Base-by-base conservation (phyloP, 1,140 invertebrate genomes). In the Euwallacea similis region DNA sequence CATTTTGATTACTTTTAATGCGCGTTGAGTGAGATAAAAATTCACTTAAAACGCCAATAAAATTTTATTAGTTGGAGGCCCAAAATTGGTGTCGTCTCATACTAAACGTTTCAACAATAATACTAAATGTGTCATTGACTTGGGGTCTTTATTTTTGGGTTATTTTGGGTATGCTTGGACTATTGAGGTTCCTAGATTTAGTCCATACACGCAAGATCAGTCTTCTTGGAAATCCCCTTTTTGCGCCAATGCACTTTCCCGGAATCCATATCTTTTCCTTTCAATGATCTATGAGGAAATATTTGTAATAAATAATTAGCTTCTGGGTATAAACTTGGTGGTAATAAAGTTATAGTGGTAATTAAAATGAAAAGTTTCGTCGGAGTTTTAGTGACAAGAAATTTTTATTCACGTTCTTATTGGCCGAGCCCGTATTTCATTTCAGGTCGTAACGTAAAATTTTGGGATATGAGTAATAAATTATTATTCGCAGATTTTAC, bases 31-130 rank as follows among this genome's bases (percentile, higher is more conserved):
- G 21, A 33, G 21, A 33, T 33, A 33, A 33, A 33, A 33, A 33
- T 33, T 33, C 21, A 33, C 21, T 50, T 10, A 50, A 50, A 50
- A 50, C 46, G 46, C 13, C 21, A 50, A 50, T 50, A 50, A 50
- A 50, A 50, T 50, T 50, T 50, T 50, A 50, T 50, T 50, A 13
- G 13, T 50, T 13, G 13, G 6, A 13, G 46, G 46, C 13, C 13
- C 46, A 10, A 50, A 33, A 33, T 33, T 33, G 21, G 46, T 50
- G 46, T 50, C 46, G 46, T 50, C 46, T 11, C 9, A 11, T 13
- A 50, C 9, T 50, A 50, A 50, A 50, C 46, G 46, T 50, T 50
- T 50, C 46, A 13, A 50, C 46, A 50, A 50, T 50, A 50, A 50
- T 13, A 50, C 46, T 50, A 50, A 50, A 50, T 13, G 46, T 50